A percentile compares a stretch with the other conserved stretches of the same genome.
These are phyloP conservation scores for Cossypha niveicapilla DNA, from an alignment of 2,797 vertebrate species.

Conservation along the genomic window DNA sequence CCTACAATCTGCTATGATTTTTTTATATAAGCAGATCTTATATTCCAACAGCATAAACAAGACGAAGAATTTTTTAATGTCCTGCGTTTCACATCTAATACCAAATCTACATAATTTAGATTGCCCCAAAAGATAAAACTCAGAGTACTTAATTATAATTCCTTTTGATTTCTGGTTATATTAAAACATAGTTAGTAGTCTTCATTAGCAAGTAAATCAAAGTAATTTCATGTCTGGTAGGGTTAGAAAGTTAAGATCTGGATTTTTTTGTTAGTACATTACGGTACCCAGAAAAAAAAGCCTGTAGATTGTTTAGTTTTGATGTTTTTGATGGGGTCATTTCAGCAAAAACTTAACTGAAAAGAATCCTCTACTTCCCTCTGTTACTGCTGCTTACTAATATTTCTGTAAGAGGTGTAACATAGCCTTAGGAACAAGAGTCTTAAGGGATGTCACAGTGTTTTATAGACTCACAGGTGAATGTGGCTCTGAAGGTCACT, in stretches of 20 bases:
- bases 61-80: conserved; percentile 73
- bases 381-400: background rate
- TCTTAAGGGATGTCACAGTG: background rate
- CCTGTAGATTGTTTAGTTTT: background rate
- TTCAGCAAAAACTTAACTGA: background rate
- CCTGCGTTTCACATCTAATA: conserved; percentile 78
- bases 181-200: background rate
- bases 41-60: conserved; percentile 54
- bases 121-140: background rate
- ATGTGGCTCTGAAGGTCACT: background rate
- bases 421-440: background rate
- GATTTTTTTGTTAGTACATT: background rate
- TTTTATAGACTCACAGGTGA: background rate
- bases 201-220: background rate
- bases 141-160: background rate
- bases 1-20: conserved; percentile 64
- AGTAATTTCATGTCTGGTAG: background rate
- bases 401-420: background rate
- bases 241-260: background rate
- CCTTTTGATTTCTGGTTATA: background rate
- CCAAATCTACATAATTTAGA: conserved; percentile 67
- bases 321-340: background rate
- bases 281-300: background rate
- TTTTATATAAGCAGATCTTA: conserved; percentile 38
- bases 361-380: background rate